Percentiles rank a stretch among this genome's conserved stretches.
phyloP scores from a whole-genome alignment of 2,888 invertebrate species.

The Drosophila affinis region DNA sequence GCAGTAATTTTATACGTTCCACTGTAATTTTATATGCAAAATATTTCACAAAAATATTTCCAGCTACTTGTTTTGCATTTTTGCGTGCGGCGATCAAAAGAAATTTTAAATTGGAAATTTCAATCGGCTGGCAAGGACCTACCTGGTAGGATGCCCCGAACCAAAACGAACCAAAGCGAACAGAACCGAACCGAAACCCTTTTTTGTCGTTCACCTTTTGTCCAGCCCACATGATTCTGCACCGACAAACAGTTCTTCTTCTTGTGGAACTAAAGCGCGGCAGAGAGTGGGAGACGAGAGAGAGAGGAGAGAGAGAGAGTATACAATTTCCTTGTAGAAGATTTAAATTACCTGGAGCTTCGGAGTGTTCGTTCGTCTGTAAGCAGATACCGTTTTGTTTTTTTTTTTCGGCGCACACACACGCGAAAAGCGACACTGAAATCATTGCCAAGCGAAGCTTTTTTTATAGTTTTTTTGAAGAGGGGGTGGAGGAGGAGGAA shows the following conservation, averaged over 20 bases:
- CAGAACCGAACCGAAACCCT: no score
- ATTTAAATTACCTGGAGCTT: constrained; percentile 66
- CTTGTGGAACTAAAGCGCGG: not conserved
- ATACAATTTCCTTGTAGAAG: constrained; percentile 74
- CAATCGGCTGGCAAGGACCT: constrained; percentile 54
- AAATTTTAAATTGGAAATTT: constrained; percentile 59
- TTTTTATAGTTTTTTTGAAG: constrained; percentile 27
- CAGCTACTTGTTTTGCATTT: constrained; percentile 50
- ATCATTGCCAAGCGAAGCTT: constrained; percentile 34
- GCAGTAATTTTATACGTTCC: constrained; percentile 64
- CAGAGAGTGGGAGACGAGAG: not conserved
- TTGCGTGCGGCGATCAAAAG: constrained; percentile 50
- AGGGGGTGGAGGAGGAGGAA: constrained; percentile 8
- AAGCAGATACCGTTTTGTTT: constrained; percentile 74
- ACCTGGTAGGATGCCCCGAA: constrained; percentile 44
- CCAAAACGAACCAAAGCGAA: not conserved
- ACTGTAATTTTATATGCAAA: constrained; percentile 67
- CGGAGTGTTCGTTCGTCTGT: constrained; percentile 57
- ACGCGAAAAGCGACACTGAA: constrained; percentile 11
- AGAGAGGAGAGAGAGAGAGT: constrained; percentile 30
- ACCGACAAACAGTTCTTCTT: constrained; percentile 14
- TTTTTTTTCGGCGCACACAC: constrained; percentile 46
- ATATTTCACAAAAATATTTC: constrained; percentile 24
- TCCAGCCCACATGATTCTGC: constrained; percentile 38
- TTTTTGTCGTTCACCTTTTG: constrained; percentile 24